Conservation (phyloP, 2,797 vertebrate species). For the Gobio occitaniae region DNA sequence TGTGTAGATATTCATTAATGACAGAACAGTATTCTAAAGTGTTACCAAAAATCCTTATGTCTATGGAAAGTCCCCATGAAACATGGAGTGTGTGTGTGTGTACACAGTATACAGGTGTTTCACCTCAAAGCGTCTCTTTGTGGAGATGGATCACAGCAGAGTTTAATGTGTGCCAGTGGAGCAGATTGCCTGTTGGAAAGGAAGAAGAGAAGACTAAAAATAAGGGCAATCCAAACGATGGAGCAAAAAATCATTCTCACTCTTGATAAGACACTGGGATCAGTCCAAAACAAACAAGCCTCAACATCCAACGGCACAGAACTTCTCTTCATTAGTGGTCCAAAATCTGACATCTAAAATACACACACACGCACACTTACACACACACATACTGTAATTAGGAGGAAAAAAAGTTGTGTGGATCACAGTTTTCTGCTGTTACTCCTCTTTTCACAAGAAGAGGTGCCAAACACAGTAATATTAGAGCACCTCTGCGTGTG, state of each 20-base stretch:
- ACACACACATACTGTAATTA: background rate
- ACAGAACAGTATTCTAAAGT: too few relatives aligned
- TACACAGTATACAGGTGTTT: constrained; percentile 54
- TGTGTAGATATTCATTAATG: too few relatives aligned
- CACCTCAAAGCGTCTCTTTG: constrained; percentile 58
- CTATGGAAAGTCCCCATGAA: too few relatives aligned
- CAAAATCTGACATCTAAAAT: constrained; percentile 73
- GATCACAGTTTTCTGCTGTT: background rate
- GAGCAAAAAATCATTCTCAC: constrained; percentile 61
- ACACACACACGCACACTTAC: background rate
- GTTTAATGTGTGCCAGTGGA: constrained; percentile 59
- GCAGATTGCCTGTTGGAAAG: constrained; percentile 44
- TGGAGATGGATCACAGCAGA: constrained; percentile 51
- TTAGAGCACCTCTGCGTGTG: constrained; percentile 19
- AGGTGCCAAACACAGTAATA: constrained; percentile 20
- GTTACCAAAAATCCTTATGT: too few relatives aligned
- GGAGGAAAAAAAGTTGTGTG: background rate
- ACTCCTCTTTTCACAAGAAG: constrained; percentile 20
- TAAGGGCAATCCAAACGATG: constrained; percentile 38
- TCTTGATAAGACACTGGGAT: constrained; percentile 76
- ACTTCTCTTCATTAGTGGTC: constrained; percentile 80
- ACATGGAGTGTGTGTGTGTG: too few relatives aligned
- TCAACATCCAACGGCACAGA: constrained; percentile 57
- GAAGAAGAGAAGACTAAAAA: constrained; percentile 61
- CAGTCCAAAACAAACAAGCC: constrained; percentile 70